phyloP scores from a whole-genome alignment of 2,113 vertebrate species.

The Malurus alboscapulatus region DNA sequence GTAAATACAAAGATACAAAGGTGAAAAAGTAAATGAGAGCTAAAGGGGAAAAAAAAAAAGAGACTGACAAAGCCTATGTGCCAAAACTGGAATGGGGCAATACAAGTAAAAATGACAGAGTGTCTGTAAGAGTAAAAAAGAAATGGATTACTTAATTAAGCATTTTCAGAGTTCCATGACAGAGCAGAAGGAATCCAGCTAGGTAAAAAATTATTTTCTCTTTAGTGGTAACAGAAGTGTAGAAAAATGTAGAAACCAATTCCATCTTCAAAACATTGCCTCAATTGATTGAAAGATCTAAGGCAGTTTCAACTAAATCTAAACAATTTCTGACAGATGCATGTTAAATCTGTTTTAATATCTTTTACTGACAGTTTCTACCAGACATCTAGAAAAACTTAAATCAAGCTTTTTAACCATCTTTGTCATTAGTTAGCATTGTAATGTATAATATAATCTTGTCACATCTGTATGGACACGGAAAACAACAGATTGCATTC shows the following conservation, averaged over 20 bases:
- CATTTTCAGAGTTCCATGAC: neutral
- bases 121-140: neutral
- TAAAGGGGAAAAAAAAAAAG: neutral
- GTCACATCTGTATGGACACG: neutral
- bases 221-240: neutral
- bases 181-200: neutral
- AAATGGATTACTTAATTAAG: neutral
- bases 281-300: neutral
- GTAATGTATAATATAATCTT: neutral
- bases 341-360: neutral
- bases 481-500: neutral
- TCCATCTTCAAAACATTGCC: neutral
- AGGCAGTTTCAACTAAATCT: neutral
- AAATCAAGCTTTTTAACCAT: neutral
- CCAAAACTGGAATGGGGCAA: neutral
- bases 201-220: neutral
- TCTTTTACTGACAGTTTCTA: neutral
- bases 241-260: neutral
- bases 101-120: neutral
- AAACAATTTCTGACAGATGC: neutral
- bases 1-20: neutral
- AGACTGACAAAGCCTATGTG: neutral
- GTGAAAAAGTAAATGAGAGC: neutral
- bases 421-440: neutral
- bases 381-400: neutral